Evolutionary conservation across 2,113 vertebrate genomes (phyloP).

Genomic region (Oriolus oriolus): DNA sequence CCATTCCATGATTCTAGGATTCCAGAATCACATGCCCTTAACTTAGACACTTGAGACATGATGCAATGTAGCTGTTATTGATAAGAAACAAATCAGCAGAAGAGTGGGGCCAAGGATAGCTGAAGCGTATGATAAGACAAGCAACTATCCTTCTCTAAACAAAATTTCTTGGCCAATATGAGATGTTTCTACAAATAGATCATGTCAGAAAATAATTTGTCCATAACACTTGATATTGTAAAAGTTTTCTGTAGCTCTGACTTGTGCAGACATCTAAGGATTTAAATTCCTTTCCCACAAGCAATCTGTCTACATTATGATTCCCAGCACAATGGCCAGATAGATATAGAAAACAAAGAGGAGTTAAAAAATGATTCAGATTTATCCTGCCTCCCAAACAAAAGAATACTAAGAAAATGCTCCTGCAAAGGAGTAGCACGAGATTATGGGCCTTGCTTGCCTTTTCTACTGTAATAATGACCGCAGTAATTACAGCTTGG

Average conservation of each 20-base stretch:
- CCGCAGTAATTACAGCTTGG: not conserved
- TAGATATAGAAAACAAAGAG: not conserved
- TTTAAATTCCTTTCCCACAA: not conserved
- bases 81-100: not conserved
- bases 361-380: not conserved
- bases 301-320: not conserved
- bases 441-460: not conserved
- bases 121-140: not conserved
- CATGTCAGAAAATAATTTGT: not conserved
- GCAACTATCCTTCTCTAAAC: conserved; percentile 14
- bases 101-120: not conserved
- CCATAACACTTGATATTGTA: not conserved
- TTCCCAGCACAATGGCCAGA: not conserved
- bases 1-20: not conserved
- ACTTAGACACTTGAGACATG: not conserved
- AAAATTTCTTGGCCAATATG: not conserved
- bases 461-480: not conserved
- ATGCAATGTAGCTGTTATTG: not conserved
- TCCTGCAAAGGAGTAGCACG: not conserved
- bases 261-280: not conserved
- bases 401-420: not conserved
- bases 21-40: not conserved
- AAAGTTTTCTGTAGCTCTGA: not conserved
- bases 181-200: conserved; percentile 13
- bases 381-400: not conserved